Evolutionary conservation across 2,797 vertebrate genomes (phyloP).

Genomic region (Eidolon dupreanum): DNA sequence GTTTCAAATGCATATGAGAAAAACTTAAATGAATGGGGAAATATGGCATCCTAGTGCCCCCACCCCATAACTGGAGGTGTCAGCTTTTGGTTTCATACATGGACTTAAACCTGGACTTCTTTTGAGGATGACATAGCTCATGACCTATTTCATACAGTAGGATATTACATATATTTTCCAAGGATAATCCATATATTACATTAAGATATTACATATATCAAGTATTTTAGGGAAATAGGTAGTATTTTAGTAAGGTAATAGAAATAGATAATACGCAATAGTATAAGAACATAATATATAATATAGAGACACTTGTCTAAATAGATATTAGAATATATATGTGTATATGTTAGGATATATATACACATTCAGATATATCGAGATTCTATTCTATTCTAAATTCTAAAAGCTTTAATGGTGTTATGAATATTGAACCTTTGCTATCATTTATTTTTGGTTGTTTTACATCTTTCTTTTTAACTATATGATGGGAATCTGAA

Average conservation of each 20-base stretch:
- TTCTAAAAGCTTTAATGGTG: neutral
- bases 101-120: neutral
- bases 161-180: neutral
- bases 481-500: neutral
- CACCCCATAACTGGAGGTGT: neutral
- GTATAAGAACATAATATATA: neutral
- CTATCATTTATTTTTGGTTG: neutral
- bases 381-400: neutral
- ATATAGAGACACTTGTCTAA: too few species aligned
- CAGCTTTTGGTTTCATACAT: neutral
- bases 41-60: neutral
- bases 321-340: too few species aligned
- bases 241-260: neutral
- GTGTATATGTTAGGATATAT: too few species aligned
- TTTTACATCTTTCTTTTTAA: neutral
- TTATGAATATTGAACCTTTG: neutral
- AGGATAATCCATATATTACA: neutral
- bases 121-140: neutral
- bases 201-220: neutral
- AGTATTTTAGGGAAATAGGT: neutral
- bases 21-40: neutral
- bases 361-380: neutral
- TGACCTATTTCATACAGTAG: neutral
- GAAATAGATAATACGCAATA: neutral
- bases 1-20: neutral